A percentile compares a stretch with the other conserved stretches of the same genome.
phyloP scores from a whole-genome alignment of 37 sponge, comb jelly and placozoan genomes.

The Axinella damicornis region DNA sequence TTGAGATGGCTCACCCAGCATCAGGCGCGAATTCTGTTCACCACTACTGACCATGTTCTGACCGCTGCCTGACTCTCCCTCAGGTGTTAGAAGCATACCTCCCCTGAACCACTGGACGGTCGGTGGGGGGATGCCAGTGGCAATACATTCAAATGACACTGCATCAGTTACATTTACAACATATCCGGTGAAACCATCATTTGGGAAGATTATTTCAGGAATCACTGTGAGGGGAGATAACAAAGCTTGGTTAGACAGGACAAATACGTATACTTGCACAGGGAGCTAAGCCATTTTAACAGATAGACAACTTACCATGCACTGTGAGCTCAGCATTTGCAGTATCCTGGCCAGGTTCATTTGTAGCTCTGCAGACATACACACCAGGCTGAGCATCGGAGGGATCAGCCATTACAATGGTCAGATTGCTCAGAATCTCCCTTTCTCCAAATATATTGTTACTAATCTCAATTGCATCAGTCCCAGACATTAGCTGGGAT shows the following conservation, averaged over 20 bases:
- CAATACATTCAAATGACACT: slow-evolving; percentile 57
- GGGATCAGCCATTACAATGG: slow-evolving; percentile 3
- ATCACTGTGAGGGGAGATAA: too few relatives aligned
- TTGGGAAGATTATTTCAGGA: too few relatives aligned
- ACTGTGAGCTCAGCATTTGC: slow-evolving; percentile 28
- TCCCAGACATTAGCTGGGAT: neutral
- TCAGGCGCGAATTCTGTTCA: too few relatives aligned
- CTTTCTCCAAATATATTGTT: slow-evolving; percentile 5
- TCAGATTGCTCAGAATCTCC: slow-evolving; percentile 33
- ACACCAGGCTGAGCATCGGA: slow-evolving; percentile 40
- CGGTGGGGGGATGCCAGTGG: slow-evolving; percentile 74
- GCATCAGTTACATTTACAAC: slow-evolving; percentile 25
- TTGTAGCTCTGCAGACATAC: slow-evolving; percentile 64
- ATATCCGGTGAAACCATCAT: neutral
- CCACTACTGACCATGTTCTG: too few relatives aligned
- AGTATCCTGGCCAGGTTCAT: slow-evolving; percentile 19
- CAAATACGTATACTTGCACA: too few relatives aligned
- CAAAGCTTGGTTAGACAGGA: too few relatives aligned
- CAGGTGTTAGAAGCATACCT: too few relatives aligned
- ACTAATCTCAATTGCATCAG: neutral
- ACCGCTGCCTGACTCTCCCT: too few relatives aligned
- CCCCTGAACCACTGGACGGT: slow-evolving; percentile 36
- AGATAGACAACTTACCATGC: slow-evolving; percentile 65
- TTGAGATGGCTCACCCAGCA: too few relatives aligned
- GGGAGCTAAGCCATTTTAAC: too few relatives aligned